Base-by-base conservation (phyloP, 2,113 vertebrate species). In the Brachypodius melanocephalos region DNA sequence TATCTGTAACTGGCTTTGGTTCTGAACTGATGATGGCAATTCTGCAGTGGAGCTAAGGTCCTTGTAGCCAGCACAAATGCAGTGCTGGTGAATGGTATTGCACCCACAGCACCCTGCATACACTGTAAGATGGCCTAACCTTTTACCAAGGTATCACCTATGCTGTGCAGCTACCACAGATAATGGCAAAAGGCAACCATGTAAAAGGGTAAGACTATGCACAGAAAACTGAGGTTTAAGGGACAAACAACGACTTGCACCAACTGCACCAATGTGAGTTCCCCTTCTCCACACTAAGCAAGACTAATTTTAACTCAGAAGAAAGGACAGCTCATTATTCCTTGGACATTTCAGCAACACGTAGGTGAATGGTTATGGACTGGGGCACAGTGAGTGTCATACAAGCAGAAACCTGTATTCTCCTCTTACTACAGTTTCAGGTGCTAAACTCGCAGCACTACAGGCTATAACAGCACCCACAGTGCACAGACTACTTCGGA, bases 261-360 rank as follows among this genome's bases (percentile, higher is more conserved):
- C 17, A 58, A 36, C 0, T 65, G 24, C 5, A 69, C 4, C 14
- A 58, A 42, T 0, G 0, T 0, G 0, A 67, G 31, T 9, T 66
- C n/a, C 29, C 32, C 59, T 71, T 31, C 36, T 68, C 15, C 14
- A 57, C 19, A 21, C 17, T 51, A 73, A 68, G 21, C 10, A 75
- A 25, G 29, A 46, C 11, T 46, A 51, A 63, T 54, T 46, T 48
- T 28, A 21, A 45, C 38, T 24, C 22, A 49, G 43, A 38, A 48
- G 22, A 83, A 88, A 79, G 20, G 14, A 52, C 12, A 88, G 22
- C 40, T 85, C 21, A 21, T 71, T 71, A 43, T 19, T 49, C 24
- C 62, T 32, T 16, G 36, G 28, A 25, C 52, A 32, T 63, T 40
- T 63, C 10, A 63, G 69, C 21, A 85, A 68, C 62, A 46, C 2